Base-by-base conservation (phyloP, 64 coral and sea anemone species). In the Platygyra sinensis region DNA sequence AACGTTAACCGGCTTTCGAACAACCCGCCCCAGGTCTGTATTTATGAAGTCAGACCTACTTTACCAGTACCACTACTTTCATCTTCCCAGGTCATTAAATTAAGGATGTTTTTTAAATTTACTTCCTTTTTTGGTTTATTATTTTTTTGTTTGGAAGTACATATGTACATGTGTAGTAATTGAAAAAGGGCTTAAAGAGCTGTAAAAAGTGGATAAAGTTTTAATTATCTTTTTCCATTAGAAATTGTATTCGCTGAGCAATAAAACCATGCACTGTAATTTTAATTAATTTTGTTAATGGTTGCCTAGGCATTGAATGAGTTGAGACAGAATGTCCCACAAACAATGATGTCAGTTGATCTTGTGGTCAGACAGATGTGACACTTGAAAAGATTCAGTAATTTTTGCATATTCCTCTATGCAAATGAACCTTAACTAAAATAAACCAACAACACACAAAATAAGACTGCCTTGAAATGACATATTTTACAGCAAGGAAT, bases 401-500 rank as follows among this genome's bases (percentile, higher is more conserved):
- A 59, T 27, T 83, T 83, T 71, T 85, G 36, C 60, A 85, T 64
- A 71, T 50, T 80, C 12, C 20, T 72, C 24, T 72, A 52, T 85
- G 65, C 81, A 85, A 85, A 85, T 69, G 69, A 72, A 39, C 2
- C n/a, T 36, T 24, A 64, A 22, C 22, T 18, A 8, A 3, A 42
- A 83, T 24, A 25, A 63, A 32, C 25, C 17, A 10, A 10, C 10
- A 67, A 61, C 29, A 52, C 75, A 32, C 78, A 80, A 33, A 19
- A 20, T 46, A 46, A 46, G 28, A 25, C 52, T 30, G 28, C 52
- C 78, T 62, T 80, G 55, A 17, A 60, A 31, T 30, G 2, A 65
- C 19, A 33, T 0, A 60, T 64, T 65, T 83, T 32, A 46, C 42
- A 46, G 42, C 42, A 46, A 46, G 3, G 42, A 46, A 46, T 46